Evolutionary conservation across 2,888 invertebrate genomes (phyloP).

Genomic region (Heteromurus nitidus): DNA sequence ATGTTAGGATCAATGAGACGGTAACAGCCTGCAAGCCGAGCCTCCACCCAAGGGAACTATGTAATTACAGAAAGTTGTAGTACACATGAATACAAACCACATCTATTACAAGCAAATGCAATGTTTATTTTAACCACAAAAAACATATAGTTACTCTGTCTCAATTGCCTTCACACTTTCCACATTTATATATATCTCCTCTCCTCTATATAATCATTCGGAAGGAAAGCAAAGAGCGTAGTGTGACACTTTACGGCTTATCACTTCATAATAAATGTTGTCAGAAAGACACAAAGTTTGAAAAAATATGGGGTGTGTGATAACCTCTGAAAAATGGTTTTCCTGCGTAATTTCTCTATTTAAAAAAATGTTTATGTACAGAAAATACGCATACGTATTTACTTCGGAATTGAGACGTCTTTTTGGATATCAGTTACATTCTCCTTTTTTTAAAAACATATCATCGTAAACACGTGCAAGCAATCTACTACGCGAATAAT

Average conservation of each 20-base stretch:
- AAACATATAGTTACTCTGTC: too few species aligned
- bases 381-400: neutral
- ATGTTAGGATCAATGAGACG: conserved; percentile 89
- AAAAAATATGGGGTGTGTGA: neutral
- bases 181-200: too few species aligned
- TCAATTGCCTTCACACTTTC: conserved; percentile 5
- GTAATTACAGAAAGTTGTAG: conserved; percentile 11
- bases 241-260: conserved; percentile 43
- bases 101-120: conserved; percentile 23
- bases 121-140: conserved; percentile 41
- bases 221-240: conserved; percentile 17
- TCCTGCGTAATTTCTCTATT: neutral
- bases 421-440: neutral
- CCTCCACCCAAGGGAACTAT: conserved; percentile 87
- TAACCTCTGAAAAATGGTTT: neutral
- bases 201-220: too few species aligned
- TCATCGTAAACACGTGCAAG: conserved; percentile 51
- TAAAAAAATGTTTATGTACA: neutral
- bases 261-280: conserved; percentile 62
- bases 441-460: conserved; percentile 5
- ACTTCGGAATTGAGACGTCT: too few species aligned
- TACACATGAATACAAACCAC: neutral
- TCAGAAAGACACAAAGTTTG: conserved; percentile 2
- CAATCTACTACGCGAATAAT: conserved; percentile 33
- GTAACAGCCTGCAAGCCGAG: conserved; percentile 89